Conservation (phyloP, 2,113 vertebrate genomes). For the Tonatia bakeri region DNA sequence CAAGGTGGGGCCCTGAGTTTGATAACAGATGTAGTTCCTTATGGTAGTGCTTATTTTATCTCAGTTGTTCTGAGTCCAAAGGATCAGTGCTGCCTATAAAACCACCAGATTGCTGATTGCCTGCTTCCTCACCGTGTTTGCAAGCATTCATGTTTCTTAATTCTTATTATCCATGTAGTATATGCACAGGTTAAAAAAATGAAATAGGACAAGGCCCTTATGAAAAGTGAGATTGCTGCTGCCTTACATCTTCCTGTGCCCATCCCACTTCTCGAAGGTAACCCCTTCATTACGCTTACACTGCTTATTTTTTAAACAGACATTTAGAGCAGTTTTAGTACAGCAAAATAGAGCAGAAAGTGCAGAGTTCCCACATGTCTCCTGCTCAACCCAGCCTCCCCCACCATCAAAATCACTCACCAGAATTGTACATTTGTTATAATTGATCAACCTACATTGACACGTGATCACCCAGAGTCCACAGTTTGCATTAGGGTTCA, state of each 20-base stretch:
- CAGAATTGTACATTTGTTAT: not conserved
- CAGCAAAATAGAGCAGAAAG: not conserved
- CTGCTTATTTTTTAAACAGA: not conserved
- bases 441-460: not conserved
- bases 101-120: not conserved
- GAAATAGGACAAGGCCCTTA: not conserved
- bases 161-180: not conserved
- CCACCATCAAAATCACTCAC: not conserved
- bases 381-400: not conserved
- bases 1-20: not conserved
- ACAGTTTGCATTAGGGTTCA: not conserved
- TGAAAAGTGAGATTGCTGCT: not conserved
- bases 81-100: slow-evolving; percentile 17
- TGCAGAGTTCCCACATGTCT: not conserved
- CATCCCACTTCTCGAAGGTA: not conserved
- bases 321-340: not conserved
- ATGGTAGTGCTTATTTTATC: not conserved
- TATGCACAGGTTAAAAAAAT: not conserved
- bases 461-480: not conserved
- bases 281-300: not conserved
- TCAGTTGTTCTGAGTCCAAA: slow-evolving; percentile 57
- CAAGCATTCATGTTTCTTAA: not conserved
- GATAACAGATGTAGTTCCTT: slow-evolving; percentile 20
- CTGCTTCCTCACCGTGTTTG: not conserved
- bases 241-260: not conserved